These are phyloP conservation scores for Agriotes lineatus DNA, from an alignment of 2,888 invertebrate genomes.

Conservation along the genomic window DNA sequence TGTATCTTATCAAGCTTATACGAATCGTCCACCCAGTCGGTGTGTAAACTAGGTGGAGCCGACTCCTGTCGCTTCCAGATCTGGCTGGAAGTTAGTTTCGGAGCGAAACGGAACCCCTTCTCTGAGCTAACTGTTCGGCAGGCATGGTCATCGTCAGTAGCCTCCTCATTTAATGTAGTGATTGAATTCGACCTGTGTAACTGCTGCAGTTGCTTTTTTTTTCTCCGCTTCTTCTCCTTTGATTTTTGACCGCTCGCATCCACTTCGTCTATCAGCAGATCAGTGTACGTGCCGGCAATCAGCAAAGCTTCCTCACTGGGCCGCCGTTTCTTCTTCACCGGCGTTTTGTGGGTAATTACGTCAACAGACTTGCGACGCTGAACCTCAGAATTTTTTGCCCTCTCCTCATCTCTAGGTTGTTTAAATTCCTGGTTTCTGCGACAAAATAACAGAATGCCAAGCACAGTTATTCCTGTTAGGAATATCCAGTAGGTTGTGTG, in stretches of 20 bases:
- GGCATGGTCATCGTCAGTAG: slow-evolving; percentile 23
- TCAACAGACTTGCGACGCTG: slow-evolving; percentile 76
- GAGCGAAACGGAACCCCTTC: slow-evolving; percentile 37
- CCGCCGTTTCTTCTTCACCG: slow-evolving; percentile 72
- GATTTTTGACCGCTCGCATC: slow-evolving; percentile 52
- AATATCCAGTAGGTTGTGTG: slow-evolving; percentile 71
- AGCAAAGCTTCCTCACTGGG: slow-evolving; percentile 82
- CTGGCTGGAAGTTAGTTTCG: slow-evolving; percentile 42
- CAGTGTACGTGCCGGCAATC: slow-evolving; percentile 70
- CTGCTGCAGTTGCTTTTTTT: slow-evolving; percentile 48
- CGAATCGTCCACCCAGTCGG: slow-evolving; percentile 53
- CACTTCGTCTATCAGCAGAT: slow-evolving; percentile 71
- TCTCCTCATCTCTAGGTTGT: slow-evolving; percentile 31
- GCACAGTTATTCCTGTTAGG: slow-evolving; percentile 67
- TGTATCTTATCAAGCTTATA: slow-evolving; percentile 47
- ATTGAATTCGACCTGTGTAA: slow-evolving; percentile 55
- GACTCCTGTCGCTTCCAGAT: slow-evolving; percentile 49
- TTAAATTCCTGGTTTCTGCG: slow-evolving; percentile 63
- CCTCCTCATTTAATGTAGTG: slow-evolving; percentile 52
- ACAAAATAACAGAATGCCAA: slow-evolving; percentile 69
- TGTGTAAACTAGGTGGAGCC: slow-evolving; percentile 40
- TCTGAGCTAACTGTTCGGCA: slow-evolving; percentile 38
- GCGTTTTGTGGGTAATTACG: slow-evolving; percentile 70
- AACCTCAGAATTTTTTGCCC: slow-evolving; percentile 44
- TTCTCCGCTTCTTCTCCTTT: slow-evolving; percentile 59